These are phyloP conservation scores for Ganaspis sp. DNA, from an alignment of 1,140 invertebrate species.

Conservation along the genomic window DNA sequence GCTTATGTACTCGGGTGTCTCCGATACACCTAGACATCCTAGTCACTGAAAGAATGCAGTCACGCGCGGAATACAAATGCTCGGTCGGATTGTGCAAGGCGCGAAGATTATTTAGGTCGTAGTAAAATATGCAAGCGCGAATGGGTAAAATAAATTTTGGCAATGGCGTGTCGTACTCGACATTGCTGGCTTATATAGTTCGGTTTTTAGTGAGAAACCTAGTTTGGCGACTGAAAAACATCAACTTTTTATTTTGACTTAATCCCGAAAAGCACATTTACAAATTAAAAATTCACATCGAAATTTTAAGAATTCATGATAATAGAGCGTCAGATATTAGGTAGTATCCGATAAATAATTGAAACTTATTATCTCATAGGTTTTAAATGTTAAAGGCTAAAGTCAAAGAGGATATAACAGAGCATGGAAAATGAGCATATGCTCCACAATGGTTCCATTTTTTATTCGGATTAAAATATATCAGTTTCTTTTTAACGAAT, in stretches of 20 bases:
- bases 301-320: too few species aligned
- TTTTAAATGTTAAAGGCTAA: too few species aligned
- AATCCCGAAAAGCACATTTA: neutral
- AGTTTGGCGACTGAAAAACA: neutral
- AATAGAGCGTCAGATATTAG: too few species aligned
- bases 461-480: too few species aligned
- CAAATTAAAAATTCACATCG: too few species aligned
- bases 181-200: neutral
- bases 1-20: neutral
- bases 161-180: neutral
- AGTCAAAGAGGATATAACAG: too few species aligned
- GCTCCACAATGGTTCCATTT: too few species aligned
- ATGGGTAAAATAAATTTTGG: slow-evolving; percentile 12
- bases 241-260: too few species aligned
- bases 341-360: too few species aligned
- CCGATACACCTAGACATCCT: slow-evolving; percentile 15
- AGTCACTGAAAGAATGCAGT: slow-evolving; percentile 25
- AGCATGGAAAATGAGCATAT: too few species aligned
- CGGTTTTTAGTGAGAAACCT: neutral
- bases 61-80: slow-evolving; percentile 25
- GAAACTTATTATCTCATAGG: too few species aligned
- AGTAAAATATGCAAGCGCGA: slow-evolving; percentile 8
- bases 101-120: slow-evolving; percentile 30
- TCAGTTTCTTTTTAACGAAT: too few species aligned
- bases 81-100: slow-evolving; percentile 1